Evolutionary conservation across 2,888 invertebrate species (phyloP), one percentile per base, ranked within the genome.

Genomic region (Meiosimyza platycephala): DNA sequence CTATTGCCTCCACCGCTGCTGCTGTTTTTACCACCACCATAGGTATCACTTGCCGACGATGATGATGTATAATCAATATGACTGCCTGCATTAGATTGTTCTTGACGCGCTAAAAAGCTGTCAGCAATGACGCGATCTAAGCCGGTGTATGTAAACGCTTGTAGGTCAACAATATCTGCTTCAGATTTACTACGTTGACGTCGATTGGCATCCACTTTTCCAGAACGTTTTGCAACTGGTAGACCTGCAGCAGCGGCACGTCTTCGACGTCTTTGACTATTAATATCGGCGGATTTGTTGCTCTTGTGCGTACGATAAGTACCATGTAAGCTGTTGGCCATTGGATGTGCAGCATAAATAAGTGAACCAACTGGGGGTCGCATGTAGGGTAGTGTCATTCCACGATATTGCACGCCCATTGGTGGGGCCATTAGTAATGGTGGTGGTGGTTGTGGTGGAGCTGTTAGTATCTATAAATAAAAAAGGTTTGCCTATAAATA

Each of bases 101-200:
- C 85, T 76, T 87, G 88, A 47, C 84, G 85, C 57, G 83, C 85
- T 73, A 86, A 75, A 40, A 86, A 87, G 72, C 81, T 86, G 74
- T 87, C 86, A 5, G 87, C 87, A 72, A 87, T 85, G 72, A 83
- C 83, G 54, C 86, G 84, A 80, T 87, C 87, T 62, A 87, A 73
- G 0, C 88, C 87, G 1, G 84, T 86, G 66, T 87, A 87, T 50
- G 83, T 84, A 71, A 86, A 86, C 15, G 86, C 85, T 47, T 82
- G 80, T 66, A 80, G 84, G 47, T 85, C 83, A 1, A 85, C 54
- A 11, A 84, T 79, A 79, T 87, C 86, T 12, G 84, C 83, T 71
- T 87, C 85, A 48, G 87, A 86, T 72, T 85, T 86, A 71, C 86
- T 84, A 47, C 86, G 82, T 74, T 85, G 86, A n/a, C 84, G 83